Evolutionary conservation across 53 echinoderm and acorn worm genomes (phyloP).

Genomic region (Temnopleurus reevesii): DNA sequence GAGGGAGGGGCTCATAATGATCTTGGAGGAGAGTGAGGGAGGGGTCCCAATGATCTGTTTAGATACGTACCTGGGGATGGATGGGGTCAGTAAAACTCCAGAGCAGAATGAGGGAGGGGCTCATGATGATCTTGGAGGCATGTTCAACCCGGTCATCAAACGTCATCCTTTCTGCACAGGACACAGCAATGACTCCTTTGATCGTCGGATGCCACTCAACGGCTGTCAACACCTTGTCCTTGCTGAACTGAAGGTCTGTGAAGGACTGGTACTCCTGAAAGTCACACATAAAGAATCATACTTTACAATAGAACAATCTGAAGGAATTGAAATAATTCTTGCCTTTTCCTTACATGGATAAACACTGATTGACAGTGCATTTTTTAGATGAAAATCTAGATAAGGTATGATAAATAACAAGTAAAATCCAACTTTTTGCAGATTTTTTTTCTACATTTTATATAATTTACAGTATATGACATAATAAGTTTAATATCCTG

Average conservation of each 20-base stretch:
- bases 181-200: conserved; percentile 94
- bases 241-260: conserved; percentile 96
- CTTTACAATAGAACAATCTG: too few species aligned
- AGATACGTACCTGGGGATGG: conserved; percentile 84
- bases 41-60: neutral
- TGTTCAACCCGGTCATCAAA: conserved; percentile 93
- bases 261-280: conserved; percentile 97
- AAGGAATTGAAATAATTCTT: too few species aligned
- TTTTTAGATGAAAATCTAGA: too few species aligned
- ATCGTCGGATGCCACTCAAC: conserved; percentile 96
- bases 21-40: conserved; percentile 64
- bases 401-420: too few species aligned
- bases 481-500: too few species aligned
- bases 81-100: conserved; percentile 99
- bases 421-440: too few species aligned
- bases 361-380: too few species aligned
- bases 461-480: too few species aligned
- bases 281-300: neutral
- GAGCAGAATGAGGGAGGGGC: conserved; percentile 86
- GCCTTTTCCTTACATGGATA: too few species aligned
- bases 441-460: too few species aligned
- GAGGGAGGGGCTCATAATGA: conserved; percentile 88
- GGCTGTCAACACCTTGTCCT: conserved; percentile 89
- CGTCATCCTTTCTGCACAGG: conserved; percentile 89
- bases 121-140: conserved; percentile 95